These are phyloP conservation scores for Dendrolimus houi DNA, from an alignment of 2,888 invertebrate species.

Conservation along the genomic window DNA sequence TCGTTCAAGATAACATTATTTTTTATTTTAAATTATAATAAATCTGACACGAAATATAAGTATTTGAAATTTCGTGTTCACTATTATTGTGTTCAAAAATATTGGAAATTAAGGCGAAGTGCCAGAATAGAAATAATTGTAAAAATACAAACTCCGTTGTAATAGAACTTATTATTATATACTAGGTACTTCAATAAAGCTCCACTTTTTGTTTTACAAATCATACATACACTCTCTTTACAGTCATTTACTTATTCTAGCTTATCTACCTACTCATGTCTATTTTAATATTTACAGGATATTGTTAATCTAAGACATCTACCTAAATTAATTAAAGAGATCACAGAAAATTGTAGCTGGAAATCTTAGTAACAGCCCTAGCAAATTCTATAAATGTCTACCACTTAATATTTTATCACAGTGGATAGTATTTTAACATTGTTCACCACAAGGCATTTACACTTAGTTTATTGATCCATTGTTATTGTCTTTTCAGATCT, in stretches of 20 bases:
- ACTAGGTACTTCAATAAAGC: slow-evolving; percentile 76
- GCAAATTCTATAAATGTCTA: slow-evolving; percentile 58
- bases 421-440: slow-evolving; percentile 48
- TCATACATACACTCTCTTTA: slow-evolving; percentile 72
- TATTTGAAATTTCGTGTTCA: slow-evolving; percentile 43
- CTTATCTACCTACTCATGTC: slow-evolving; percentile 24
- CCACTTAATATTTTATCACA: slow-evolving; percentile 72
- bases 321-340: slow-evolving; percentile 74
- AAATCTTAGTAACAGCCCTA: slow-evolving; percentile 72
- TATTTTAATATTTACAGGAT: slow-evolving; percentile 64
- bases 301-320: slow-evolving; percentile 61
- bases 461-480: slow-evolving; percentile 33
- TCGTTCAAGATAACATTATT: slow-evolving; percentile 44
- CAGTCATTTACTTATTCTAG: slow-evolving; percentile 60
- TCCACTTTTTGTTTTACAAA: slow-evolving; percentile 74
- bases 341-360: slow-evolving; percentile 78
- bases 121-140: slow-evolving; percentile 66
- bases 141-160: slow-evolving; percentile 73
- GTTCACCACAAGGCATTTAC: slow-evolving; percentile 57
- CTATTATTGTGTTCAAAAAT: slow-evolving; percentile 51
- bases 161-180: slow-evolving; percentile 62
- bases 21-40: slow-evolving; percentile 69
- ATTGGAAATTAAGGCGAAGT: slow-evolving; percentile 54
- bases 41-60: slow-evolving; percentile 63
- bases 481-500: slow-evolving; percentile 50